phyloP scores from a whole-genome alignment of 2,113 vertebrate genomes.

The Malurus alboscapulatus region DNA sequence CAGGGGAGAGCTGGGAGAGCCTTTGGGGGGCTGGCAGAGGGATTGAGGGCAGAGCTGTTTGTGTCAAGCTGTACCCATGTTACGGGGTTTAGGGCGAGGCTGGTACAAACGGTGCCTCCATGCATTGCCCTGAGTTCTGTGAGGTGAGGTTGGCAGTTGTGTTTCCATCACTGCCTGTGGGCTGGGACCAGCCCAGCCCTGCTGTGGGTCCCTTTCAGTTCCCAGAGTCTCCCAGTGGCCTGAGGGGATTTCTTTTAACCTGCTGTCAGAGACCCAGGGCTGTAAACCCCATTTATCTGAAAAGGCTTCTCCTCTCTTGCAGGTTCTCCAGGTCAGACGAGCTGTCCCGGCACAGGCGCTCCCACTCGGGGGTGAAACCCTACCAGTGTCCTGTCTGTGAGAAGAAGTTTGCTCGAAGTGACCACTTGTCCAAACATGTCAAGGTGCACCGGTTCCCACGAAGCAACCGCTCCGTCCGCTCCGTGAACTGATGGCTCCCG shows the following conservation, averaged over 20 bases:
- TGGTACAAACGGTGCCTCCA: rapidly evolving
- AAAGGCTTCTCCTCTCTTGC: constrained; percentile 14
- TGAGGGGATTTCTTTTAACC: neutral
- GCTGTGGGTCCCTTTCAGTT: neutral
- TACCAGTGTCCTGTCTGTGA: constrained; percentile 96
- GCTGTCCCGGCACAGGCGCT: constrained; percentile 93
- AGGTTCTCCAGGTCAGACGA: constrained; percentile 97
- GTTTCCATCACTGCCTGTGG: neutral
- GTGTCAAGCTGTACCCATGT: neutral
- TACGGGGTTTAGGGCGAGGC: neutral
- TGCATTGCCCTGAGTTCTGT: neutral
- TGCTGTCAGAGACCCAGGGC: too few species aligned
- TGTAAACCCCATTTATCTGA: neutral
- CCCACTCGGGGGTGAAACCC: constrained; percentile 96
- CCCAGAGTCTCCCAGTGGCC: neutral
- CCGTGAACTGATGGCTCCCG: constrained; percentile 81
- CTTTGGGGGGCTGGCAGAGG: neutral
- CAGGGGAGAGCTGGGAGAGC: neutral
- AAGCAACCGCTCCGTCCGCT: constrained; percentile 87
- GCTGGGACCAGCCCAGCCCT: neutral
- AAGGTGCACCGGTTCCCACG: constrained; percentile 98
- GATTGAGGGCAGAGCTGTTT: rapidly evolving
- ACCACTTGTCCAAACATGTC: constrained; percentile 98
- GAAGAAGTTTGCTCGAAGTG: constrained; percentile 98
- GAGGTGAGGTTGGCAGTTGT: neutral